A percentile compares a stretch with the other conserved stretches of the same genome.
Conservation (phyloP, 2,797 vertebrate genomes). For the Falco cherrug region DNA sequence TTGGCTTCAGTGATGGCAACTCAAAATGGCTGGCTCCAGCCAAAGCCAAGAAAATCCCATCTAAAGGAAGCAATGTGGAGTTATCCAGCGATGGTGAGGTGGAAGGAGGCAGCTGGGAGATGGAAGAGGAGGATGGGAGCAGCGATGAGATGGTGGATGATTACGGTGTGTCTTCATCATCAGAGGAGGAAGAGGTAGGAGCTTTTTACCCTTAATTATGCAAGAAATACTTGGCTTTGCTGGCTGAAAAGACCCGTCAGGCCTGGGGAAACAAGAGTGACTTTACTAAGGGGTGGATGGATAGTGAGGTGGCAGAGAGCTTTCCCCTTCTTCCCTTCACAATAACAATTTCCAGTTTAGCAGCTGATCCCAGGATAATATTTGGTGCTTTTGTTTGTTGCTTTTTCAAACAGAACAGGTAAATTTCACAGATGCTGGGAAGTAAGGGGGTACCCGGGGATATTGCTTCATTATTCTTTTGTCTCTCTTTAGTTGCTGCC, state of each 20-base stretch:
- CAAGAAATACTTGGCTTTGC: not conserved
- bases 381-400: not conserved
- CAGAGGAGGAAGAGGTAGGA: conserved; percentile 77
- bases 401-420: not conserved
- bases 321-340: not conserved
- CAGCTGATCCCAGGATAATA: accelerated
- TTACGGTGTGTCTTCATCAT: conserved; percentile 66
- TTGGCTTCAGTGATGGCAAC: conserved; percentile 66
- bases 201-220: not conserved
- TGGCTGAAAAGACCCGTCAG: not conserved
- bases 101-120: conserved; percentile 43
- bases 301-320: not conserved
- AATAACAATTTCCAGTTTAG: not conserved
- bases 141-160: conserved; percentile 76
- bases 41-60: conserved; percentile 75
- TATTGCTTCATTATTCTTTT: not conserved
- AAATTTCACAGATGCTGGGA: not conserved
- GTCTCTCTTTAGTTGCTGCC: conserved; percentile 85
- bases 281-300: not conserved
- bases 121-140: conserved; percentile 68
- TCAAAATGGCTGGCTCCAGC: conserved; percentile 79
- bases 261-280: too few relatives aligned
- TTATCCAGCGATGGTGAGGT: conserved; percentile 52
- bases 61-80: conserved; percentile 51
- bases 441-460: not conserved